Percentiles rank a stretch among this genome's conserved stretches.
These are phyloP conservation scores for Pseudococcus viburni DNA, from an alignment of 2,888 invertebrate species.

Conservation along the genomic window DNA sequence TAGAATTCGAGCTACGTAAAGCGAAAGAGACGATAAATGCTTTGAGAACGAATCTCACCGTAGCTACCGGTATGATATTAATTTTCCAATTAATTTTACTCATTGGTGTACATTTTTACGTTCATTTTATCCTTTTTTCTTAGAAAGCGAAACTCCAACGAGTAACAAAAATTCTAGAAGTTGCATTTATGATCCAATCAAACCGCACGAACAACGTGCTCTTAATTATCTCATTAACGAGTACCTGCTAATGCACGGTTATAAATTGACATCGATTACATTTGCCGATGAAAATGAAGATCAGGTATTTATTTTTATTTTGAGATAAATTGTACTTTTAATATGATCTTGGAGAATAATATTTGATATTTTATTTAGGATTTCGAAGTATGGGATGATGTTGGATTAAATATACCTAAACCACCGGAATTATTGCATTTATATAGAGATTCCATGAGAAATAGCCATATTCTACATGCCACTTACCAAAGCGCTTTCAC, in stretches of 20 bases:
- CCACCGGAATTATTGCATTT: constrained; percentile 82
- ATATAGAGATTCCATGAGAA: constrained; percentile 74
- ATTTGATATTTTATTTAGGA: constrained; percentile 68
- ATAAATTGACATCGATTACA: constrained; percentile 89
- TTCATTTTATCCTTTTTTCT: background rate
- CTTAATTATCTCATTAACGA: constrained; percentile 91
- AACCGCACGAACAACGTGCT: constrained; percentile 86
- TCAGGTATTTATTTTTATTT: constrained; percentile 75
- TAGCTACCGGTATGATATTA: constrained; percentile 77
- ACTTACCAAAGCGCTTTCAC: constrained; percentile 12
- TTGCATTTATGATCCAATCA: constrained; percentile 72
- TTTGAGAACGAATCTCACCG: constrained; percentile 85
- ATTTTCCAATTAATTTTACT: background rate
- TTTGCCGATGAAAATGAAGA: constrained; percentile 93
- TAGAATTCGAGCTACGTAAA: constrained; percentile 90
- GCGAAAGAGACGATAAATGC: constrained; percentile 89
- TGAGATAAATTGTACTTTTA: background rate
- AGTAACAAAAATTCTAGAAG: constrained; percentile 71
- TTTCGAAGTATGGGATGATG: constrained; percentile 86
- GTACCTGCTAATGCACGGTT: constrained; percentile 83
- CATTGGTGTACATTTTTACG: background rate
- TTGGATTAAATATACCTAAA: constrained; percentile 87
- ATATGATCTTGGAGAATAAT: background rate
- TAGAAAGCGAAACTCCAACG: constrained; percentile 74
- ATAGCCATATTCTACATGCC: constrained; percentile 42